Conservation (phyloP, 2,888 invertebrate species). For the Ligdia adustata region DNA sequence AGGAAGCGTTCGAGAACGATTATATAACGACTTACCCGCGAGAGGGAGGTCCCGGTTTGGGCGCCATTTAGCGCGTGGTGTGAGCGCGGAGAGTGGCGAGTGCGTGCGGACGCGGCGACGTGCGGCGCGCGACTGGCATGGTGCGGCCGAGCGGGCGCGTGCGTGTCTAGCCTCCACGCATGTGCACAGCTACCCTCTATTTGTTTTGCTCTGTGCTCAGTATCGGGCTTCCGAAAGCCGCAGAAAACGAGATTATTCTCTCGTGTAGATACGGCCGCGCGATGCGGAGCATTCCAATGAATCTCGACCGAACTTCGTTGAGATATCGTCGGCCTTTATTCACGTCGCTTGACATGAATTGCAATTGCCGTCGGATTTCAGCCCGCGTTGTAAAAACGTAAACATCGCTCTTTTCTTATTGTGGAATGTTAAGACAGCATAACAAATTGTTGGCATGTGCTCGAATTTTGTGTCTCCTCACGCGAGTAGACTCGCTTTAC, state of each 20-base stretch:
- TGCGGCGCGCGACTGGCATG: conserved; percentile 72
- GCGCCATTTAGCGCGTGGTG: conserved; percentile 79
- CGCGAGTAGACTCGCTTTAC: too few species aligned
- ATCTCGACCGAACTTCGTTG: conserved; percentile 51
- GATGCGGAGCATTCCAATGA: conserved; percentile 65
- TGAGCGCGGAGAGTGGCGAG: conserved; percentile 45
- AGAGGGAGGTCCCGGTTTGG: conserved; percentile 69
- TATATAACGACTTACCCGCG: conserved; percentile 72
- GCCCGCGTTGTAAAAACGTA: conserved; percentile 28
- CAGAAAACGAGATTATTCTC: conserved; percentile 74
- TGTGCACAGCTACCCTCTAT: conserved; percentile 64
- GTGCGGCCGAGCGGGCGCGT: conserved; percentile 53
- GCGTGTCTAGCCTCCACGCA: conserved; percentile 63
- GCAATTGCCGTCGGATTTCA: conserved; percentile 46
- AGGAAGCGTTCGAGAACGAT: conserved; percentile 26
- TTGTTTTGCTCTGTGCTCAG: conserved; percentile 70
- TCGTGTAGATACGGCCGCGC: conserved; percentile 63
- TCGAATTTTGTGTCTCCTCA: too few species aligned
- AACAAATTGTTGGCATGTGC: too few species aligned
- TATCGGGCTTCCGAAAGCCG: conserved; percentile 57
- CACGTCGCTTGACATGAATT: conserved; percentile 54
- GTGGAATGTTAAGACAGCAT: too few species aligned
- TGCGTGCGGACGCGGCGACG: conserved; percentile 61
- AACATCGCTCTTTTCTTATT: conserved; percentile 31
- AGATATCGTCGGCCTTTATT: conserved; percentile 59